Percentiles rank a stretch among this genome's conserved stretches.
Conservation (phyloP, 2,888 invertebrate species). For the Gnatocerus cornutus region DNA sequence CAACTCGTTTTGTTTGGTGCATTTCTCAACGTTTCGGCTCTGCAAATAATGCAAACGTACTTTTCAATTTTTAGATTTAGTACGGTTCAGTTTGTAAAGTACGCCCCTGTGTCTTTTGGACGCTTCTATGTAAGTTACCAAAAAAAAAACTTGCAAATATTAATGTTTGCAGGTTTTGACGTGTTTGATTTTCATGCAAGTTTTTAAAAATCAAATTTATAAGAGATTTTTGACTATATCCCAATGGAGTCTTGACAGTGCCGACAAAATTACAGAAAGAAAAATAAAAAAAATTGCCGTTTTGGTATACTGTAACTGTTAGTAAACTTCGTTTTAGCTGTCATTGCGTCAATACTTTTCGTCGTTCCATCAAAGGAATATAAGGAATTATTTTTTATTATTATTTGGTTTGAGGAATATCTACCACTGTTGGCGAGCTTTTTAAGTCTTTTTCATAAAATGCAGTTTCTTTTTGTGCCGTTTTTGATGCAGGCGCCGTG, state of each 20-base stretch:
- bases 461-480: conserved; percentile 9
- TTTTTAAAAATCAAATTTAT: no score
- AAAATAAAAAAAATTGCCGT: no score
- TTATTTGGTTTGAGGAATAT: conserved; percentile 13
- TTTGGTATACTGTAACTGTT: no score
- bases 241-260: no score
- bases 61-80: conserved; percentile 1
- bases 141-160: no score
- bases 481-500: conserved; percentile 15
- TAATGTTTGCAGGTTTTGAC: no score
- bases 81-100: conserved; percentile 5
- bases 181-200: no score
- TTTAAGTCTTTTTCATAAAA: not conserved
- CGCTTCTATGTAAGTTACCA: conserved; percentile 10
- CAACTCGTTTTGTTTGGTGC: no score
- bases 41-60: not conserved
- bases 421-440: not conserved
- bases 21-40: no score
- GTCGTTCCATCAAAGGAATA: conserved; percentile 10
- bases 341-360: not conserved
- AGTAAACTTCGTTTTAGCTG: no score
- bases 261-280: no score
- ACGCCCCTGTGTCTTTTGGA: conserved; percentile 17
- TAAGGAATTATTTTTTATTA: conserved; percentile 6
- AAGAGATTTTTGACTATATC: no score